Evolutionary conservation across 2,888 invertebrate species (phyloP).

Genomic region (Halocaridina rubra): DNA sequence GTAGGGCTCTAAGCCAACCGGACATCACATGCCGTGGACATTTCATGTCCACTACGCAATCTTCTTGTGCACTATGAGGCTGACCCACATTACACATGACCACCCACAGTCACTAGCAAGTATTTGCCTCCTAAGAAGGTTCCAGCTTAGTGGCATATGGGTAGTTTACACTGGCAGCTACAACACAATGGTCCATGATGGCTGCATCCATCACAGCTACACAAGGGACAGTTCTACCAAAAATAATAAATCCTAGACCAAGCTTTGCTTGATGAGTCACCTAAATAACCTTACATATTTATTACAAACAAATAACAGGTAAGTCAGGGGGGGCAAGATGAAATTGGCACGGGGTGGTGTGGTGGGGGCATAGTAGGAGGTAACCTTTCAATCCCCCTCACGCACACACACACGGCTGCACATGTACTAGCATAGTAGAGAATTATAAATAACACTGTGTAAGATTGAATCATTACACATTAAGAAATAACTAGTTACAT

Average conservation of each 20-base stretch:
- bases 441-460: constrained; percentile 56
- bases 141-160: neutral
- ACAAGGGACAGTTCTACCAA: constrained; percentile 44
- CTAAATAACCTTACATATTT: constrained; percentile 57
- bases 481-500: constrained; percentile 56
- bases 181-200: constrained; percentile 38
- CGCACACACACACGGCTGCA: constrained; percentile 41
- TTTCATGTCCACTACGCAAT: constrained; percentile 47
- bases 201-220: constrained; percentile 17
- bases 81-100: constrained; percentile 31
- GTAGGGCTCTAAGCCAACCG: constrained; percentile 49
- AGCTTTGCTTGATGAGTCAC: constrained; percentile 58
- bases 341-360: constrained; percentile 51
- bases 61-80: constrained; percentile 26
- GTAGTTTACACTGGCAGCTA: constrained; percentile 47
- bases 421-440: constrained; percentile 50
- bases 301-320: constrained; percentile 56
- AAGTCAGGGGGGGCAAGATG: constrained; percentile 49
- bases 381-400: neutral
- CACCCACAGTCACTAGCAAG: constrained; percentile 9
- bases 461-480: constrained; percentile 57
- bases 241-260: constrained; percentile 55
- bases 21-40: constrained; percentile 51
- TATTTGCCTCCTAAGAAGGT: constrained; percentile 9
- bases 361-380: neutral